phyloP scores from a whole-genome alignment of 2,888 invertebrate species.

The Villa cingulata region DNA sequence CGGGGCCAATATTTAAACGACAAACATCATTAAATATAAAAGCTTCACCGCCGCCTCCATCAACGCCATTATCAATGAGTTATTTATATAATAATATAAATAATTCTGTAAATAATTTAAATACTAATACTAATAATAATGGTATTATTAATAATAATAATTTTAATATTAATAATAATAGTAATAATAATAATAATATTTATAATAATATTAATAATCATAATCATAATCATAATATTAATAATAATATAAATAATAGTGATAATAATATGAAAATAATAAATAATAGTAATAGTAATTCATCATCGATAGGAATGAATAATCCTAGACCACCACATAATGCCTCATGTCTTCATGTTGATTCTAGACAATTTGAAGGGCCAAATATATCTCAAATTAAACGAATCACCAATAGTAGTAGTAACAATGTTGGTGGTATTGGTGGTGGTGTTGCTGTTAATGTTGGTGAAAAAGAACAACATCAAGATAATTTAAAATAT shows the following conservation, averaged over 20 bases:
- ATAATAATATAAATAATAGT: too few relatives aligned
- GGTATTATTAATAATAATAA: conserved; percentile 8
- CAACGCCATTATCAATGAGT: neutral
- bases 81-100: conserved; percentile 10
- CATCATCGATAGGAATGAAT: too few relatives aligned
- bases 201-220: conserved; percentile 13
- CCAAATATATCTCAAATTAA: conserved; percentile 3
- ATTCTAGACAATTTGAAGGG: conserved; percentile 16
- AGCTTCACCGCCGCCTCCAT: neutral
- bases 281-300: too few relatives aligned
- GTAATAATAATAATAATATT: conserved; percentile 10
- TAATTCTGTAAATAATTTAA: neutral
- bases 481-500: neutral
- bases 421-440: neutral
- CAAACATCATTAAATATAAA: conserved; percentile 14
- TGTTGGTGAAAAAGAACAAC: neutral
- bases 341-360: conserved; percentile 20
- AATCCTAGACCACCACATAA: conserved; percentile 20
- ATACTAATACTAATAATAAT: conserved; percentile 1
- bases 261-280: too few relatives aligned
- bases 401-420: neutral
- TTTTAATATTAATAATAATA: conserved; percentile 4
- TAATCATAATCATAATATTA: too few relatives aligned
- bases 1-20: conserved; percentile 14
- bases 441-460: too few relatives aligned